Evolutionary conservation across 2,888 invertebrate genomes (phyloP).

Genomic region (Achlya flavicornis): DNA sequence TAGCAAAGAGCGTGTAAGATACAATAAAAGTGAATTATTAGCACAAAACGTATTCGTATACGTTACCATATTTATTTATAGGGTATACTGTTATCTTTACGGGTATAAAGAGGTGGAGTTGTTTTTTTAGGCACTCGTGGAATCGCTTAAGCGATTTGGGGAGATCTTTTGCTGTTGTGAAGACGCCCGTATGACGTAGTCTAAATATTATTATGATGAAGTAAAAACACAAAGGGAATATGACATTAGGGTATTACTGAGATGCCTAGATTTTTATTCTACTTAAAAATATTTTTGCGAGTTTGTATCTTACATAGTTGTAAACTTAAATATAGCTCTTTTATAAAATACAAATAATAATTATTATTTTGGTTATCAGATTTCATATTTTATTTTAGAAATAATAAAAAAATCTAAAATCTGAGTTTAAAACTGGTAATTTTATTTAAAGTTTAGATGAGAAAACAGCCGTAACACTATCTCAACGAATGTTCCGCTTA

Average conservation of each 20-base stretch:
- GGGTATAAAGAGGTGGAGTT: conserved; percentile 54
- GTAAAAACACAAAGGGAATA: conserved; percentile 33
- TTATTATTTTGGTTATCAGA: too few relatives aligned
- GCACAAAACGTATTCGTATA: conserved; percentile 71
- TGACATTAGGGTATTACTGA: conserved; percentile 6
- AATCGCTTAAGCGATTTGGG: conserved; percentile 49
- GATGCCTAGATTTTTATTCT: not conserved
- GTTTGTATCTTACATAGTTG: too few relatives aligned
- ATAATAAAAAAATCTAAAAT: too few relatives aligned
- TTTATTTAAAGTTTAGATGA: too few relatives aligned
- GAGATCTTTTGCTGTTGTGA: conserved; percentile 36
- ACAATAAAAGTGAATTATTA: conserved; percentile 83
- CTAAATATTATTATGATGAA: conserved; percentile 41
- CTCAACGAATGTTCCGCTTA: not conserved
- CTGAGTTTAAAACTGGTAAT: too few relatives aligned
- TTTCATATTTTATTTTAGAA: too few relatives aligned
- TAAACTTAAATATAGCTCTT: too few relatives aligned
- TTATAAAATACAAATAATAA: too few relatives aligned
- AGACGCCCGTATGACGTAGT: conserved; percentile 32
- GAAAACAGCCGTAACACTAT: not conserved
- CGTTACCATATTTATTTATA: conserved; percentile 66
- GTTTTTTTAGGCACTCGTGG: conserved; percentile 50
- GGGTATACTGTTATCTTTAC: conserved; percentile 57
- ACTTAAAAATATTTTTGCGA: not conserved
- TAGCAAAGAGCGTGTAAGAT: conserved; percentile 79